Evolutionary conservation across 2,888 invertebrate species (phyloP), one percentile per base, ranked within the genome.

Genomic region (Branchipolynoe longqiensis): DNA sequence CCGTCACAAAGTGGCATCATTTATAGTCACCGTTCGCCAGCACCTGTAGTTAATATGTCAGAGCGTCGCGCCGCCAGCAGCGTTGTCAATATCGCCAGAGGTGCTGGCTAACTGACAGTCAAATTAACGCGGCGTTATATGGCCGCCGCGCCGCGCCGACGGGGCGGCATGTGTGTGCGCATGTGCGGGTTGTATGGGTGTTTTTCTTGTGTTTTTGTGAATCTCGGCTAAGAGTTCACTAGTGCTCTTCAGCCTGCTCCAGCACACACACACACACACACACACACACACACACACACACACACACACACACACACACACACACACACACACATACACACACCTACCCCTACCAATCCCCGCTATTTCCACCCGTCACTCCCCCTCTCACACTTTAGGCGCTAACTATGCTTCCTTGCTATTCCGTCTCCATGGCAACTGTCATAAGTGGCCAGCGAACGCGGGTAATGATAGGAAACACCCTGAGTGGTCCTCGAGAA

Each of bases 11-110:
- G 83, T 83, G 83, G 83, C 83, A 59, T 64, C 83, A 83, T 83
- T 83, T 83, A 83, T 83, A 62, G 62, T 59, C 54, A 62, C 64
- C 64, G 64, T 83, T 59, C 64, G 83, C 41, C 40, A 28, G 38
- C 83, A 83, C 40, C 83, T 83, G 83, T 83, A 62, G 62, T 83
- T 62, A 83, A 83, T 83, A 64, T 83, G 83, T 83, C 83, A 62
- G 40, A 12, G 38, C 8, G 36, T 31, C 64, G 28, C 41, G 40
- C 33, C 40, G 40, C 22, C 28, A 14, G 82, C 33, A 58, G 58
- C 36, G 48, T 48, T 28, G 28, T 48, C 25, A 48, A 78, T 41
- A 48, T 78, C 78, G 48, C 78, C 78, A 41, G 28, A 78, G 78
- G 78, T 78, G 78, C n/a, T 28, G 48, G 78, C 28, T 78, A 78